These are phyloP conservation scores for Mesembrinibis cayennensis DNA, from an alignment of 2,113 vertebrate genomes.

Conservation along the genomic window DNA sequence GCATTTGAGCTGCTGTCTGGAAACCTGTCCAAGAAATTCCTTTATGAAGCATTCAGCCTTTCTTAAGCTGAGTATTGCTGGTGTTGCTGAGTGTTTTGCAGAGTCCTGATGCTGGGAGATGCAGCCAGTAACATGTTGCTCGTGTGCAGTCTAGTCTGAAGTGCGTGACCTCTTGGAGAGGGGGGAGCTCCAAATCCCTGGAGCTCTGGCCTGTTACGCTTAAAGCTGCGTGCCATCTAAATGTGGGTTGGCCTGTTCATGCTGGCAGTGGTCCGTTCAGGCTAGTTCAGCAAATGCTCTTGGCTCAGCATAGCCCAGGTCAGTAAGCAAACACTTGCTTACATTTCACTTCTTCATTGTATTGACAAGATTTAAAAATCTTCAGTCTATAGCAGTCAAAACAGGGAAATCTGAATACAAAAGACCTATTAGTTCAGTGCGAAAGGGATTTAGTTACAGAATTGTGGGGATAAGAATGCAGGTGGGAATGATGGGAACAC, in stretches of 20 bases:
- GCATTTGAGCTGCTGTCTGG: background rate
- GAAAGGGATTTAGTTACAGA: slow-evolving; percentile 1
- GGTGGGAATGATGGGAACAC: background rate
- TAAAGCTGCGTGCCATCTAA: background rate
- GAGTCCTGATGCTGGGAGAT: background rate
- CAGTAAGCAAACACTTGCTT: slow-evolving; percentile 22
- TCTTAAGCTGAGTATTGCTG: background rate
- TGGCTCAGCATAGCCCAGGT: slow-evolving; percentile 1
- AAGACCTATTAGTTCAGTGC: background rate
- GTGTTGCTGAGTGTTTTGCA: background rate
- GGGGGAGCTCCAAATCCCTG: background rate
- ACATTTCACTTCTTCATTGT: slow-evolving; percentile 23
- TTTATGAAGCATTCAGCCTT: background rate
- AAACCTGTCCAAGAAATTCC: background rate
- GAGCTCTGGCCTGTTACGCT: background rate
- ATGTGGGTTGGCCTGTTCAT: background rate
- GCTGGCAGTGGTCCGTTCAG: background rate
- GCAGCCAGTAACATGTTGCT: background rate
- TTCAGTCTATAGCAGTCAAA: background rate
- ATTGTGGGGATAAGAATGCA: background rate
- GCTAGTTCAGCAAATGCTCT: background rate
- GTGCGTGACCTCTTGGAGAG: background rate
- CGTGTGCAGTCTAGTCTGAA: background rate
- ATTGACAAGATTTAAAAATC: slow-evolving; percentile 15
- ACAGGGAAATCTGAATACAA: slow-evolving; percentile 1